Evolutionary conservation across 1,140 invertebrate species (phyloP).

Genomic region (Oryctes rhinoceros): DNA sequence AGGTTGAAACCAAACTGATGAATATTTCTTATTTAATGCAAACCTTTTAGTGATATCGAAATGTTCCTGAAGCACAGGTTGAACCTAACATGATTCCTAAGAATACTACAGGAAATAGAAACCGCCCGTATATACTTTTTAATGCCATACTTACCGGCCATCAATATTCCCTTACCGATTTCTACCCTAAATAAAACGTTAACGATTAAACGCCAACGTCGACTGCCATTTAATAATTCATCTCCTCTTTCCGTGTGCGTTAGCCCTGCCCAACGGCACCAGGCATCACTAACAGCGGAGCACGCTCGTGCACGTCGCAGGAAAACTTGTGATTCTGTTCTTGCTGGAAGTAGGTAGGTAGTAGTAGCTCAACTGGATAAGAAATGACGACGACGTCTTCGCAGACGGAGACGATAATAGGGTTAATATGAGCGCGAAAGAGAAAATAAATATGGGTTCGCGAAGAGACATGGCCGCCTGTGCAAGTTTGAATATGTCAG

Average conservation of each 20-base stretch:
- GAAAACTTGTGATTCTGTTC: conserved; percentile 21
- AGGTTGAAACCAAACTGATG: no score
- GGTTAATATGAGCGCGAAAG: conserved; percentile 21
- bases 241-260: conserved; percentile 2
- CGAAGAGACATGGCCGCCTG: conserved; percentile 3
- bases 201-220: conserved; percentile 34
- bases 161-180: conserved; percentile 20
- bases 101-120: no score
- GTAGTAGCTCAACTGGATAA: conserved; percentile 22
- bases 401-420: conserved; percentile 22
- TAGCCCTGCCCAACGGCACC: conserved; percentile 22
- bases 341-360: neutral
- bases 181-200: conserved; percentile 32
- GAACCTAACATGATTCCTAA: no score
- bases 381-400: conserved; percentile 24
- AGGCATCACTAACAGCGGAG: neutral
- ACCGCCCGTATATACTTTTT: neutral
- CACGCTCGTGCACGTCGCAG: conserved; percentile 21
- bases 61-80: no score
- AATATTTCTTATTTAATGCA: no score
- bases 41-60: no score
- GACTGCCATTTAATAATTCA: conserved; percentile 33
- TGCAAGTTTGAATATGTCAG: conserved; percentile 28
- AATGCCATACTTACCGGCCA: conserved; percentile 4
- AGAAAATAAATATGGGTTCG: conserved; percentile 29